Conservation (phyloP, 2,888 invertebrate genomes). For the Ctena decussata region DNA sequence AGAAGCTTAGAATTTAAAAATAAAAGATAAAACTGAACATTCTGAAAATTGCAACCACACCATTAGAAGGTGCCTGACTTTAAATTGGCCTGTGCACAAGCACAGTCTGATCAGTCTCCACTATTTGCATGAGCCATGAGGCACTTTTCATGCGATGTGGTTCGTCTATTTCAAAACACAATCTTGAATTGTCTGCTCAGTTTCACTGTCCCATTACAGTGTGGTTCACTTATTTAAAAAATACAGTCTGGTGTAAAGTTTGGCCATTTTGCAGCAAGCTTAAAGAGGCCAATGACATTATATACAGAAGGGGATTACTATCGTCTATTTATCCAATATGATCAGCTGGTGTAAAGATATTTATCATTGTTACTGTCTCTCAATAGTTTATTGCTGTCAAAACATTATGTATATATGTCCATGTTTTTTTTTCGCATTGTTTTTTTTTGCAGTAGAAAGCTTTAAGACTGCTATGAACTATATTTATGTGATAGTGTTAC, state of each 20-base stretch:
- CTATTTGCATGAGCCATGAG: too few relatives aligned
- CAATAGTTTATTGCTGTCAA: not conserved
- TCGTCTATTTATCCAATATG: constrained; percentile 5
- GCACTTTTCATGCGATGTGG: too few relatives aligned
- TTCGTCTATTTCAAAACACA: too few relatives aligned
- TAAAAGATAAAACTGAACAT: too few relatives aligned
- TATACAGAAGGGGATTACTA: not conserved
- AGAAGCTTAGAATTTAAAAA: too few relatives aligned
- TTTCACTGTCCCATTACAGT: too few relatives aligned
- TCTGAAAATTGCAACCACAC: too few relatives aligned
- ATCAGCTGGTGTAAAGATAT: not conserved
- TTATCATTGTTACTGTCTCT: not conserved
- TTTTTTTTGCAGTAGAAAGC: not conserved
- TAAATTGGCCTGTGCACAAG: too few relatives aligned
- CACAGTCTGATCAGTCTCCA: too few relatives aligned
- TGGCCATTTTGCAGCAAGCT: constrained; percentile 71
- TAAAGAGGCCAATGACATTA: constrained; percentile 75
- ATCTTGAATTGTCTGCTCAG: too few relatives aligned
- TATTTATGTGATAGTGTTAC: not conserved
- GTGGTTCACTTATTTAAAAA: too few relatives aligned
- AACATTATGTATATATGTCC: not conserved
- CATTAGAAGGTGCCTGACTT: too few relatives aligned
- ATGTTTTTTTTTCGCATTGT: not conserved
- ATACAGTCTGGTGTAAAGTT: not conserved
- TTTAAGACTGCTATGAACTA: not conserved